Evolutionary conservation across 2,113 vertebrate species (phyloP).

Genomic region (Gallinago jamesoni): DNA sequence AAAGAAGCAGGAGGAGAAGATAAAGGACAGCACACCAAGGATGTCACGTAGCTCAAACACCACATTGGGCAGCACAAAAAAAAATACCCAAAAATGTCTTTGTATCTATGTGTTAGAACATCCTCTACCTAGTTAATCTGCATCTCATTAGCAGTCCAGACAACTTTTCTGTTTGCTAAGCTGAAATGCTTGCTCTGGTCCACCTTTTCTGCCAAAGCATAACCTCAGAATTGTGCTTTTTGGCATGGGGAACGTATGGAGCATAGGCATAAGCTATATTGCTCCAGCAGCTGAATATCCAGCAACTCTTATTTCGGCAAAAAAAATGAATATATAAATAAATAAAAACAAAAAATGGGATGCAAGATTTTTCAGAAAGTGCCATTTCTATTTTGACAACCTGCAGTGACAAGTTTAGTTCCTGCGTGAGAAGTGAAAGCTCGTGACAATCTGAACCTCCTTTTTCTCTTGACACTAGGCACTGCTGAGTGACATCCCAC

Average conservation of each 20-base stretch:
- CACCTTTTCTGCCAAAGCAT: neutral
- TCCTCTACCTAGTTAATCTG: neutral
- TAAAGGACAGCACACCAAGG: neutral
- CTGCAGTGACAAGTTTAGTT: neutral
- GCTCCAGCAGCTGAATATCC: neutral
- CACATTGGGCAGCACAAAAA: neutral
- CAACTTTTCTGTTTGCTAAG: neutral
- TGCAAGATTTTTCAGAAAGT: neutral
- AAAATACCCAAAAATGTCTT: too few species aligned
- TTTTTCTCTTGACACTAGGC: fast-evolving
- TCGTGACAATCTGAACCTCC: neutral
- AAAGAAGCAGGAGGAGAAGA: neutral
- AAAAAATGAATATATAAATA: too few species aligned
- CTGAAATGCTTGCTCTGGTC: neutral
- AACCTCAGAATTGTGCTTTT: neutral
- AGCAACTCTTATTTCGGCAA: neutral
- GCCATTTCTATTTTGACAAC: neutral
- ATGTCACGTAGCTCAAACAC: neutral
- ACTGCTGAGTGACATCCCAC: neutral
- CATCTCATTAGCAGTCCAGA: neutral
- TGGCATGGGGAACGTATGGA: neutral
- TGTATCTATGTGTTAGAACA: neutral
- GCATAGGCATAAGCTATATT: neutral
- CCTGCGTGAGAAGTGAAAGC: neutral
- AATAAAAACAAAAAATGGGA: too few species aligned